Base-by-base conservation (phyloP, 2,888 invertebrate genomes). In the Pharmacophagus antenor region DNA sequence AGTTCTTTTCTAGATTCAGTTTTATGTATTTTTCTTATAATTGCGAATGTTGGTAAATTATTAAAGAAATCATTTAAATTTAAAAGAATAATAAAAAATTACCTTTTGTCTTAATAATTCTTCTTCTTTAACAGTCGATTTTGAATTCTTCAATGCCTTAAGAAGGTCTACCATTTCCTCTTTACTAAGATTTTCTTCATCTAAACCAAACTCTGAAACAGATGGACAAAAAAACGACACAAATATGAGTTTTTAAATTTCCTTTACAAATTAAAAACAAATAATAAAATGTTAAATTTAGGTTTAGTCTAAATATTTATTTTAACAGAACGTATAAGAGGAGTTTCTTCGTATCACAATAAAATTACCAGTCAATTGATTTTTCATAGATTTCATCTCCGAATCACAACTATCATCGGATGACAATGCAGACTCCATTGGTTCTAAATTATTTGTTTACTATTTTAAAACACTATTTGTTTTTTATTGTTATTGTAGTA, bases 81-180 rank as follows among this genome's bases (percentile, higher is more conserved):
- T 31, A 31, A 31, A 12, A 31, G 12, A 31, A 10, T 31, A 31
- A 31, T 4, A 31, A 12, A n/a, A 31, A 42, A 44, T 20, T 70
- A 78, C 77, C 71, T 76, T 77, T 58, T 75, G 73, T 53, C 79
- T 70, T 22, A 70, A 64, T 15, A 76, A 56, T 62, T 84, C 84
- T 60, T 90, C 89, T 65, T 86, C 79, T 66, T 77, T 76, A 60
- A 74, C 80, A 42, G 85, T 80, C 20, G 80, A 73, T 70, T 87
- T 85, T 10, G 91, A 91, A 74, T 88, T 83, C 61, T 79, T 84
- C 23, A 91, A 70, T 48, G 88, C 91, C 69, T 79, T 85, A 25
- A 91, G 69, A 27, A 91, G 76, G 71, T 91, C 87, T 65, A 69
- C 70, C 90, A 91, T 91, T 73, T 91, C 91, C 65, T 88, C 85